phyloP scores from a whole-genome alignment of 2,888 invertebrate species.

The Xestia xanthographa region DNA sequence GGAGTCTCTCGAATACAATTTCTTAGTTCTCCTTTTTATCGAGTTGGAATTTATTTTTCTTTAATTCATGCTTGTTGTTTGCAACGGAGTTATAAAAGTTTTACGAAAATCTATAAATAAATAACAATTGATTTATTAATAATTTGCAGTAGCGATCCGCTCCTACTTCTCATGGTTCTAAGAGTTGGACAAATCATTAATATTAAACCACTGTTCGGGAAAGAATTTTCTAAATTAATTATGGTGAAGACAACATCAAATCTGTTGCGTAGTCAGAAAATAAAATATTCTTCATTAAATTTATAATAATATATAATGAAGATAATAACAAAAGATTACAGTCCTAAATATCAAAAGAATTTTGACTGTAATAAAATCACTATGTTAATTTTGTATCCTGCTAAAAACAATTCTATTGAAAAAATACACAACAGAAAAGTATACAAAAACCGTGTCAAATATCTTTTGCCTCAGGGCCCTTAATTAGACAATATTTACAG shows the following conservation, averaged over 20 bases:
- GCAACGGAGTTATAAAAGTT: background rate
- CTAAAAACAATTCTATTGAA: background rate
- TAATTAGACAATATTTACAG: background rate
- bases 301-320: background rate
- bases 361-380: background rate
- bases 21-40: conserved; percentile 26
- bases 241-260: background rate
- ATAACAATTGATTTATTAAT: background rate
- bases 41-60: conserved; percentile 1
- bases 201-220: too few species aligned
- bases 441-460: background rate
- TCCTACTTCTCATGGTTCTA: background rate
- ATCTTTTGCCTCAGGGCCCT: background rate
- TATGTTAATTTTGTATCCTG: background rate
- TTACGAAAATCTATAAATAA: background rate
- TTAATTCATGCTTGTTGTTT: background rate
- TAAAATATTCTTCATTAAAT: background rate
- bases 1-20: conserved; percentile 24
- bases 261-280: background rate
- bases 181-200: background rate
- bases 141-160: background rate
- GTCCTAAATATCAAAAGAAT: background rate
- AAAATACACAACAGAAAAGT: background rate
- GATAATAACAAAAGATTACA: too few species aligned
- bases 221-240: background rate